Evolutionary conservation across 2,113 vertebrate genomes (phyloP).

Genomic region (Pan paniscus): DNA sequence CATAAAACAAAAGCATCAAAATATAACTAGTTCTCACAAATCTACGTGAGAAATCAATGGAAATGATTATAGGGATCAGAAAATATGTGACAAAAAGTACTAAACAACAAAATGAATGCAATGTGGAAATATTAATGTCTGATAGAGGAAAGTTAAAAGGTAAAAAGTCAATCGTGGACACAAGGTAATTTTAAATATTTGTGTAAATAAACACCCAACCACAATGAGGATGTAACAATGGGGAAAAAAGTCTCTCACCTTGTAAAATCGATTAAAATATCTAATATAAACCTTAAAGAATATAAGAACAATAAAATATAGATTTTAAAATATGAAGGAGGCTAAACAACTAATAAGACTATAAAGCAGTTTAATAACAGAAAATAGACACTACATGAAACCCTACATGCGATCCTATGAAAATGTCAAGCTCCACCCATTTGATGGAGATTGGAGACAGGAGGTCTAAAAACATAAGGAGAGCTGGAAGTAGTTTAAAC

Average conservation of each 20-base stretch:
- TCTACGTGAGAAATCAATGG: neutral
- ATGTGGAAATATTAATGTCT: neutral
- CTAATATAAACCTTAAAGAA: neutral
- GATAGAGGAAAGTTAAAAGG: neutral
- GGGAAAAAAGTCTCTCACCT: neutral
- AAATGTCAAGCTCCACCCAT: neutral
- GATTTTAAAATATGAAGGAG: neutral
- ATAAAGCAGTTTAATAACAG: neutral
- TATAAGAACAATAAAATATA: neutral
- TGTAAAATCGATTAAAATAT: neutral
- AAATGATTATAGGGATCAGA: neutral
- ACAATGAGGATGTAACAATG: neutral
- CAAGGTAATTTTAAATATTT: neutral
- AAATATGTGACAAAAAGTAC: neutral
- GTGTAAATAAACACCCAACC: neutral
- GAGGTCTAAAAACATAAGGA: neutral
- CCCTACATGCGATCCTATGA: neutral
- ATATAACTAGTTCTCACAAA: neutral
- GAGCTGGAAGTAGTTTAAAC: neutral
- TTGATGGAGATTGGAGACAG: neutral
- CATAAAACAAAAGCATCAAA: neutral
- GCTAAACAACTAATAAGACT: neutral
- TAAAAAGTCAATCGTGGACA: neutral
- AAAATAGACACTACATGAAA: neutral
- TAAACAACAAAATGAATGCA: neutral